Evolutionary conservation across 2,113 vertebrate genomes (phyloP).

Genomic region (Oncorhynchus keta): DNA sequence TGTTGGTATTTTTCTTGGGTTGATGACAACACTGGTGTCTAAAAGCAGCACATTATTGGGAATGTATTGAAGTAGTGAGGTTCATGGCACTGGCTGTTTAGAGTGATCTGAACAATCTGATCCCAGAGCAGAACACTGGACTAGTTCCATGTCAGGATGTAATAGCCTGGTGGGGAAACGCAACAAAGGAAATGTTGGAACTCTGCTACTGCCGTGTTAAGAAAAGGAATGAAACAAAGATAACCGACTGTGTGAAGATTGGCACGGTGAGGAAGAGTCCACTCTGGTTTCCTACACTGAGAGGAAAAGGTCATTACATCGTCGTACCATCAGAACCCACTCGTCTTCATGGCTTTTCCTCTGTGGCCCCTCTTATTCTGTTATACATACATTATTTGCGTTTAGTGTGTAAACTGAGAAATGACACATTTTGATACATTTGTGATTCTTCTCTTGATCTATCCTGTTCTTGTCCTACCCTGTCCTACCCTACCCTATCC

Average conservation of each 20-base stretch:
- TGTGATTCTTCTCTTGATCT: too few species aligned
- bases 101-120: constrained; percentile 34
- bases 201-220: constrained; percentile 70
- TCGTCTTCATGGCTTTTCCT: neutral
- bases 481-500: too few species aligned
- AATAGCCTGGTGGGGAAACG: constrained; percentile 40
- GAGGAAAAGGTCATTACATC: neutral
- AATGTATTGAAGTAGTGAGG: constrained; percentile 39
- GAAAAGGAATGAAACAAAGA: constrained; percentile 43
- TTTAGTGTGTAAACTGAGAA: constrained; percentile 33
- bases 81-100: neutral
- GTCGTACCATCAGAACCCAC: constrained; percentile 10
- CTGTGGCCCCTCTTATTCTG: constrained; percentile 29
- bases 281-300: constrained; percentile 12
- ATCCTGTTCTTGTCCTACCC: too few species aligned
- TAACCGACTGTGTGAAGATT: constrained; percentile 29
- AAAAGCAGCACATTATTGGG: constrained; percentile 28
- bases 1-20: constrained; percentile 53
- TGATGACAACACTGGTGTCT: constrained; percentile 41
- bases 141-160: constrained; percentile 48
- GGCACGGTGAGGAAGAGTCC: constrained; percentile 25
- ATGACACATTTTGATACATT: neutral
- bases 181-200: constrained; percentile 20
- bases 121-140: constrained; percentile 11
- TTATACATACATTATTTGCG: constrained; percentile 36